phyloP scores from a whole-genome alignment of 2,113 vertebrate species.

The Bubo blakistoni region DNA sequence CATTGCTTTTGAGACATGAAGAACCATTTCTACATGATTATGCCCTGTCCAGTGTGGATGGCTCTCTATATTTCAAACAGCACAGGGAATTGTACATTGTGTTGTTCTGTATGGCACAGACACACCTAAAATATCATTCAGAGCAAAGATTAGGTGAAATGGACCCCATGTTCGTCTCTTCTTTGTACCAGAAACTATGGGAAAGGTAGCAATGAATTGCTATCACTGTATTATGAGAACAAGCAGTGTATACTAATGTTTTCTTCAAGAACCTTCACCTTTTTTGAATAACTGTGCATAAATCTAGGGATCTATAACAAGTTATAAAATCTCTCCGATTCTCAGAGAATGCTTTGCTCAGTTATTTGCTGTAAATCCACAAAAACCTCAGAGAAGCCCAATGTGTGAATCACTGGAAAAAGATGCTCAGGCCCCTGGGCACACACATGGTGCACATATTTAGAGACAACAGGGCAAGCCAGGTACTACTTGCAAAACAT shows the following conservation, averaged over 20 bases:
- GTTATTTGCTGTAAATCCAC: not conserved
- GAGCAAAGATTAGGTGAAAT: not conserved
- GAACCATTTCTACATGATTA: not conserved
- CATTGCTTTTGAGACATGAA: not conserved
- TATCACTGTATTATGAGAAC: not conserved
- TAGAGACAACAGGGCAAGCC: not conserved
- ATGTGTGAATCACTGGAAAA: not conserved
- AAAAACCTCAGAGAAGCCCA: not conserved
- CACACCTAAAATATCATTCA: not conserved
- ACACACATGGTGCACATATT: fast-evolving
- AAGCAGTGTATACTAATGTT: not conserved
- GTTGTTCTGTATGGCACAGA: not conserved
- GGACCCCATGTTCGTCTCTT: not conserved
- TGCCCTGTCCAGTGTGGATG: not conserved
- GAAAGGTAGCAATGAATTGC: not conserved
- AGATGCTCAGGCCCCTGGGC: not conserved
- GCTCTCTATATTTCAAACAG: not conserved
- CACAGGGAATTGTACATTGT: not conserved
- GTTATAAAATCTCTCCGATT: not conserved
- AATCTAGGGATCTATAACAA: not conserved
- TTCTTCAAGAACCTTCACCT: not conserved
- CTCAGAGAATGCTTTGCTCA: not conserved
- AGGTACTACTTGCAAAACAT: not conserved
- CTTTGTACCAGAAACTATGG: not conserved
- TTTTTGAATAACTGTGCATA: not conserved